Evolutionary conservation across 2,113 vertebrate genomes (phyloP).

Genomic region (Naja naja): DNA sequence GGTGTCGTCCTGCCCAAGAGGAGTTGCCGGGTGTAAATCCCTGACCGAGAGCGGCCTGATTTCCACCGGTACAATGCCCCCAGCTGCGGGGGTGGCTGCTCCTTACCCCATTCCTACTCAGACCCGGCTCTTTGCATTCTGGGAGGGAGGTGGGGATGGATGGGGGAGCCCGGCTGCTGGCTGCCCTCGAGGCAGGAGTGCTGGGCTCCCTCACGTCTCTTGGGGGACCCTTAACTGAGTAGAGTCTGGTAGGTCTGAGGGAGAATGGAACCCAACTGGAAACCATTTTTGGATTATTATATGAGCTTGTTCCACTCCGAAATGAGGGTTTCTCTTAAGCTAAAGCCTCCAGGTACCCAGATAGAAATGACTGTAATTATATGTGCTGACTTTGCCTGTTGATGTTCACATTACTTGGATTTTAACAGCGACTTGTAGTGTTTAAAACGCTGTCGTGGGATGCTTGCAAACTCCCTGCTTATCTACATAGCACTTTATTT

Average conservation of each 20-base stretch:
- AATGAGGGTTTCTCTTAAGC: neutral
- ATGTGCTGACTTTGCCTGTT: neutral
- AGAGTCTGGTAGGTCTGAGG: neutral
- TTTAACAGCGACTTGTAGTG: neutral
- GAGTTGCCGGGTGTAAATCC: neutral
- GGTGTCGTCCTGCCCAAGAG: no score
- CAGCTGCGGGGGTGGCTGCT: neutral
- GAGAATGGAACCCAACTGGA: neutral
- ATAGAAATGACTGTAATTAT: neutral
- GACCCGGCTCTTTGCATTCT: no score
- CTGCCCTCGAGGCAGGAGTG: no score
- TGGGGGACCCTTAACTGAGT: neutral
- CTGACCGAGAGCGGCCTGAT: neutral
- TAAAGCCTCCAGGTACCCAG: neutral
- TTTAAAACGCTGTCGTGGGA: neutral
- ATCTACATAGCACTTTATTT: neutral
- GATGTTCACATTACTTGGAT: neutral
- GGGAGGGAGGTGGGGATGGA: neutral
- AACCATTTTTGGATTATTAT: neutral
- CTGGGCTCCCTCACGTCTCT: neutral
- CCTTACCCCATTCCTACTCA: fast-evolving
- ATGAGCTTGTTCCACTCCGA: neutral
- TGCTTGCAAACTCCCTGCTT: neutral
- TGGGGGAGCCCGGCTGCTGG: neutral
- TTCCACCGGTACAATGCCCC: neutral